Evolutionary conservation across 2,797 vertebrate species (phyloP).

Genomic region (Halcyon chelicuti): DNA sequence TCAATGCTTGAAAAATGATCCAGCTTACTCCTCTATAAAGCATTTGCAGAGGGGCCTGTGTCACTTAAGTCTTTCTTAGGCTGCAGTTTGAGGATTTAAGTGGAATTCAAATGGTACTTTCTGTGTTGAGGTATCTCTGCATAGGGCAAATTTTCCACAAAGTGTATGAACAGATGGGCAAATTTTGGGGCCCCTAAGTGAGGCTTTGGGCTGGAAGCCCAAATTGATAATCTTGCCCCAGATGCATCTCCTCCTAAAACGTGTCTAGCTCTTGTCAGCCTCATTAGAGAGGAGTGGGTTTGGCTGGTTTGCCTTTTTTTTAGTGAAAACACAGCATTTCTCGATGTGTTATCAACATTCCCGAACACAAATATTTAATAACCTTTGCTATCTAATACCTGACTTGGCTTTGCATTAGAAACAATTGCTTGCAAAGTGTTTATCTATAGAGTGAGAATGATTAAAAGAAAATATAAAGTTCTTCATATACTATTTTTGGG

Average conservation of each 20-base stretch:
- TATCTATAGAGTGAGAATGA: constrained; percentile 47
- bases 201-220: constrained; percentile 18
- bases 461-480: constrained; percentile 51
- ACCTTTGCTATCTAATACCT: constrained; percentile 30
- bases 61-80: not conserved
- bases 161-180: constrained; percentile 15
- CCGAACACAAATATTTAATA: constrained; percentile 10
- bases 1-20: constrained; percentile 7
- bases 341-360: not conserved
- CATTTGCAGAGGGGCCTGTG: not conserved
- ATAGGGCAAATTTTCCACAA: not conserved
- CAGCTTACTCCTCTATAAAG: not conserved
- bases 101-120: not conserved
- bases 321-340: constrained; percentile 4
- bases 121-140: not conserved
- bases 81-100: not conserved
- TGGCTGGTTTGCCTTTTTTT: not conserved
- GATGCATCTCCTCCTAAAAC: constrained; percentile 41
- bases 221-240: constrained; percentile 16
- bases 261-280: constrained; percentile 30
- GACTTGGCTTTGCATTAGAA: constrained; percentile 27
- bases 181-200: not conserved
- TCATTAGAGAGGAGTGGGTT: constrained; percentile 28
- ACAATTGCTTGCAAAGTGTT: constrained; percentile 42
- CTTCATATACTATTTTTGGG: constrained; percentile 25